Evolutionary conservation across 2,888 invertebrate species (phyloP).

Genomic region (Xanthorhoe spadicearia): DNA sequence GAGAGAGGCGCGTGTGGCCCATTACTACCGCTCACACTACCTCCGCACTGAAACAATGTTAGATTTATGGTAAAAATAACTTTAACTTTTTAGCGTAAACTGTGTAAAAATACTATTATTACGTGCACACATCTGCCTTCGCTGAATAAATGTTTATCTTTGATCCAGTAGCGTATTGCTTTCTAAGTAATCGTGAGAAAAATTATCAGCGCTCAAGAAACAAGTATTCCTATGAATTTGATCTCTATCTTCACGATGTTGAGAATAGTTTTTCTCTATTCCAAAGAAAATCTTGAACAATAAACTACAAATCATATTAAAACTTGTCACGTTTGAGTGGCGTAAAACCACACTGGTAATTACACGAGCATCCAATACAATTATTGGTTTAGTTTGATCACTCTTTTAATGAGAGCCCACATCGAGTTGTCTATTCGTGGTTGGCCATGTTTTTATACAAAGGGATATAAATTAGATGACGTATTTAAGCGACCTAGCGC

Average conservation of each 20-base stretch:
- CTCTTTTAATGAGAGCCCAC: slow-evolving; percentile 43
- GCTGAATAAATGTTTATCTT: slow-evolving; percentile 53
- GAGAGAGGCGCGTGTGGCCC: slow-evolving; percentile 81
- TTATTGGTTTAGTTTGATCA: slow-evolving; percentile 42
- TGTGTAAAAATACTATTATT: slow-evolving; percentile 43
- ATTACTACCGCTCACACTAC: slow-evolving; percentile 77
- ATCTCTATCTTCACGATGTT: slow-evolving; percentile 39
- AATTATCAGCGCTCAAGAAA: slow-evolving; percentile 42
- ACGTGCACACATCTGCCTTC: slow-evolving; percentile 47
- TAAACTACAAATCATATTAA: slow-evolving; percentile 52
- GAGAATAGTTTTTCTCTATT: slow-evolving; percentile 36
- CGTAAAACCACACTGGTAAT: slow-evolving; percentile 46
- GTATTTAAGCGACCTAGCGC: slow-evolving; percentile 49
- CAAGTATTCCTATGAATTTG: slow-evolving; percentile 42
- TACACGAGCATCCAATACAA: slow-evolving; percentile 41
- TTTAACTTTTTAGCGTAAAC: slow-evolving; percentile 42
- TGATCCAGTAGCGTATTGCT: slow-evolving; percentile 51
- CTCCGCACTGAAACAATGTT: slow-evolving; percentile 73
- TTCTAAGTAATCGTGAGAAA: slow-evolving; percentile 60
- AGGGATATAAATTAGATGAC: slow-evolving; percentile 54
- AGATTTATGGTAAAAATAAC: slow-evolving; percentile 59
- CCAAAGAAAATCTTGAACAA: slow-evolving; percentile 46
- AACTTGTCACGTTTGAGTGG: slow-evolving; percentile 48
- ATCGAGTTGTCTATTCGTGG: slow-evolving; percentile 38
- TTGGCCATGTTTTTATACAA: slow-evolving; percentile 50